Conservation (phyloP, 2,797 vertebrate genomes). For the Phrynocephalus vlangalii region DNA sequence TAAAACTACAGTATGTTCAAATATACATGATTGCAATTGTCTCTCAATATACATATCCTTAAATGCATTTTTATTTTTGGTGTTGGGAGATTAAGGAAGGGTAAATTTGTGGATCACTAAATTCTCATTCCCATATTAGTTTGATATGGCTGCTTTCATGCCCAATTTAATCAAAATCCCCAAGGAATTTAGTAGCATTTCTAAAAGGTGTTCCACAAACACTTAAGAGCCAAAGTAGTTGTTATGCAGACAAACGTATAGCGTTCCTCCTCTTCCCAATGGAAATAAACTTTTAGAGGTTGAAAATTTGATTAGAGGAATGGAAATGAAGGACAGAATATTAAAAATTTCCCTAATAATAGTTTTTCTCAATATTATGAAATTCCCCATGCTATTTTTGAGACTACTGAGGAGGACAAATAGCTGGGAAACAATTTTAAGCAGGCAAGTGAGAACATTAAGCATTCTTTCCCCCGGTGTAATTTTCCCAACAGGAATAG, state of each 20-base stretch:
- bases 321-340: neutral
- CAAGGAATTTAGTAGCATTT: neutral
- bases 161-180: neutral
- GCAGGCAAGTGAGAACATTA: neutral
- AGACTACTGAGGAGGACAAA: neutral
- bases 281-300: too few species aligned
- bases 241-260: too few species aligned
- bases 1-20: neutral
- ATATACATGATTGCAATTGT: neutral
- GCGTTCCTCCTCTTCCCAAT: too few species aligned
- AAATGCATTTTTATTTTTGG: neutral
- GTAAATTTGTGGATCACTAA: neutral
- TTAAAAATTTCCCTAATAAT: neutral
- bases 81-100: neutral
- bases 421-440: neutral
- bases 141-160: neutral
- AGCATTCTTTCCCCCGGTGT: neutral
- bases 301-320: neutral
- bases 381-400: neutral
- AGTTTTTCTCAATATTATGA: neutral
- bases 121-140: neutral
- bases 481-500: neutral
- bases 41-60: neutral
- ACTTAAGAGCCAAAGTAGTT: neutral
- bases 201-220: neutral